Evolutionary conservation across 1,140 invertebrate species (phyloP), one percentile per base, ranked within the genome.

Genomic region (Conus ventricosus): DNA sequence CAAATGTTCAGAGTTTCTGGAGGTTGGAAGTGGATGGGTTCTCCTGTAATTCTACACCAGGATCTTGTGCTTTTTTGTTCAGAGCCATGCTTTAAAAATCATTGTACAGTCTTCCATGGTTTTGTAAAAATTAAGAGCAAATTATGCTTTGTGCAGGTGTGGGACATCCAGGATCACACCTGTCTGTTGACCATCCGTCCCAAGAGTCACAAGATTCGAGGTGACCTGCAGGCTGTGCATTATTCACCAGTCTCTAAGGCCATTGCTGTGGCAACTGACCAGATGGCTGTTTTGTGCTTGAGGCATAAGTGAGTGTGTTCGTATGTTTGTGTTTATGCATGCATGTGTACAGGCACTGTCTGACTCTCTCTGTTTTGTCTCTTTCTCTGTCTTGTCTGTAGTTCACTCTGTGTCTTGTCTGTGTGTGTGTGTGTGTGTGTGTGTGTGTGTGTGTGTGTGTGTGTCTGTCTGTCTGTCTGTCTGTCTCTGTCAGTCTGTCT

Each of bases 141-240:
- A 39, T 39, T 39, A 39, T 39, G 39, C 39, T 39, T 39, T 71
- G 10, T 80, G 13, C 84, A 95, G 95, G 92, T 95, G 6, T 95
- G 95, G 95, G 95, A 95, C 87, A 93, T 94, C 20, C 93, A 94
- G 76, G 95, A 95, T 88, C 95, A 95, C 53, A 95, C 92, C n/a
- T n/a, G n/a, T n/a, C 78, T 95, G 94, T 90, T 95, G 84, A 95
- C 95, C 13, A 90, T 95, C 11, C 91, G 95, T 67, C 94, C 95
- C 25, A 95, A 95, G 89, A 92, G 93, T 90, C 95, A 95, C 91
- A 94, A 94, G 84, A 95, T 95, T 54, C 92, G 93, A 25, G 95
- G 95, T 13, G 94, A 95, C 71, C 92, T 95, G 5, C 95, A 95
- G 84, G 93, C 94, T 51, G 93, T 94, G 53, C 92, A 94, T 90